A percentile compares a stretch with the other conserved stretches of the same genome.
phyloP scores from a whole-genome alignment of 1,140 invertebrate genomes.

The Nomia melanderi region DNA sequence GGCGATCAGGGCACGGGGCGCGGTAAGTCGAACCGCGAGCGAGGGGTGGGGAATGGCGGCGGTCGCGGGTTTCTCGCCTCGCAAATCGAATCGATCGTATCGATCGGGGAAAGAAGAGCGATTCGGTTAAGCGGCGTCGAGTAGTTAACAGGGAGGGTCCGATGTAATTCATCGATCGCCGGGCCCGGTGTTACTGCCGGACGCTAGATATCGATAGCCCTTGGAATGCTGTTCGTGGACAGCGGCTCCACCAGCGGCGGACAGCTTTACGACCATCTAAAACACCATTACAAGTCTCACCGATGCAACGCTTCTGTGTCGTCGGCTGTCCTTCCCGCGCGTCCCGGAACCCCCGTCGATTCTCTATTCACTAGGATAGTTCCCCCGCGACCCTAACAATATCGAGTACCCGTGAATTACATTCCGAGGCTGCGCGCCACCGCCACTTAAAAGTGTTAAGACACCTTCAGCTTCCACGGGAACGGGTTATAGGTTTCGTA shows the following conservation, averaged over 20 bases:
- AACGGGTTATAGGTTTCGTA: too few species aligned
- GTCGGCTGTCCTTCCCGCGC: slow-evolving; percentile 22
- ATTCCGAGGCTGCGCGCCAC: too few species aligned
- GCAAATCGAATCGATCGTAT: slow-evolving; percentile 64
- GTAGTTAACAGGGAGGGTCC: slow-evolving; percentile 53
- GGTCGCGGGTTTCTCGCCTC: slow-evolving; percentile 35
- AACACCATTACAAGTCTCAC: slow-evolving; percentile 47
- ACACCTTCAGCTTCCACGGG: too few species aligned
- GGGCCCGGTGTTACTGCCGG: slow-evolving; percentile 23
- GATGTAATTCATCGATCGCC: slow-evolving; percentile 60
- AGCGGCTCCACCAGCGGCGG: slow-evolving; percentile 33
- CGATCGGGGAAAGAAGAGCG: slow-evolving; percentile 22
- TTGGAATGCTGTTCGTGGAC: slow-evolving; percentile 48
- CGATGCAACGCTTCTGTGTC: slow-evolving; percentile 36
- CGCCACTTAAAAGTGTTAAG: too few species aligned
- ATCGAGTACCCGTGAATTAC: slow-evolving; percentile 76
- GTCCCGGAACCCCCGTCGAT: slow-evolving; percentile 67
- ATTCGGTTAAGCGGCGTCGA: slow-evolving; percentile 45
- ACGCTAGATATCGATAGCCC: slow-evolving; percentile 44
- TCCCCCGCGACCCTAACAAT: slow-evolving; percentile 70
- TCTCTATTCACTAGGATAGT: slow-evolving; percentile 71
- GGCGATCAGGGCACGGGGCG: slow-evolving; percentile 18
- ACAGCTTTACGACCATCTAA: slow-evolving; percentile 41
- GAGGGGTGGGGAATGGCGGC: slow-evolving; percentile 18
- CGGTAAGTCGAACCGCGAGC: background rate